These are phyloP conservation scores for Drosophila nr. perissopoda DNA, from an alignment of 2,888 invertebrate genomes.

Conservation along the genomic window DNA sequence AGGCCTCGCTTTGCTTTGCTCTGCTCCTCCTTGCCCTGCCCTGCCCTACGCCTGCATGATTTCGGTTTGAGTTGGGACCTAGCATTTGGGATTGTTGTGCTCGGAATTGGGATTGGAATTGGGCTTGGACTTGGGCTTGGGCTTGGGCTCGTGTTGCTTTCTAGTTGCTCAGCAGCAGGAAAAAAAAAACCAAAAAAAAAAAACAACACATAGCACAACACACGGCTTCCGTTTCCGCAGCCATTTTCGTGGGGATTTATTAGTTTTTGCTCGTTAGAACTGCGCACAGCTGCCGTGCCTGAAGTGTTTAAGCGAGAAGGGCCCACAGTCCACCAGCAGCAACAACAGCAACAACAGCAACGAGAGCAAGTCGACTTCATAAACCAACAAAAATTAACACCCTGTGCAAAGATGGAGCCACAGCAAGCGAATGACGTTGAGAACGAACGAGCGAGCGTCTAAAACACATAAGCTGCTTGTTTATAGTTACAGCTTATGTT, in stretches of 20 bases:
- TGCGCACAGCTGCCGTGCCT: slow-evolving; percentile 75
- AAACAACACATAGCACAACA: slow-evolving; percentile 58
- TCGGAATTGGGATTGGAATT: slow-evolving; percentile 14
- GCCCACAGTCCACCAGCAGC: slow-evolving; percentile 39
- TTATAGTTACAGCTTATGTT: slow-evolving; percentile 81
- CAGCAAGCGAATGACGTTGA: slow-evolving; percentile 54
- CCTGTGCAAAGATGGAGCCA: slow-evolving; percentile 71
- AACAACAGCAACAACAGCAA: slow-evolving; percentile 32
- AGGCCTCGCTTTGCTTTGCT: slow-evolving; percentile 28
- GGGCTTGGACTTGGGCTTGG: slow-evolving; percentile 22
- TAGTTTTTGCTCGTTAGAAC: slow-evolving; percentile 85
- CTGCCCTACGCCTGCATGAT: background rate
- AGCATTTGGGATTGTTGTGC: slow-evolving; percentile 2
- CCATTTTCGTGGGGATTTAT: slow-evolving; percentile 82
- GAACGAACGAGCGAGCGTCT: slow-evolving; percentile 54
- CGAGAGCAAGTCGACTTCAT: slow-evolving; percentile 75
- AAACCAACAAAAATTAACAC: slow-evolving; percentile 83
- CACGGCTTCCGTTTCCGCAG: slow-evolving; percentile 81
- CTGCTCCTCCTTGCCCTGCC: background rate
- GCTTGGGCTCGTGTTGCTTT: slow-evolving; percentile 34
- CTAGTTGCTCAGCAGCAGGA: slow-evolving; percentile 3
- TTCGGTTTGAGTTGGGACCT: background rate
- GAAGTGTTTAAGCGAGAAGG: slow-evolving; percentile 62
- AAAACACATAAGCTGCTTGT: slow-evolving; percentile 78
- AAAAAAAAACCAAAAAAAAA: background rate